Base-by-base conservation (phyloP, 2,888 invertebrate species). In the Ferdinandea cuprea region DNA sequence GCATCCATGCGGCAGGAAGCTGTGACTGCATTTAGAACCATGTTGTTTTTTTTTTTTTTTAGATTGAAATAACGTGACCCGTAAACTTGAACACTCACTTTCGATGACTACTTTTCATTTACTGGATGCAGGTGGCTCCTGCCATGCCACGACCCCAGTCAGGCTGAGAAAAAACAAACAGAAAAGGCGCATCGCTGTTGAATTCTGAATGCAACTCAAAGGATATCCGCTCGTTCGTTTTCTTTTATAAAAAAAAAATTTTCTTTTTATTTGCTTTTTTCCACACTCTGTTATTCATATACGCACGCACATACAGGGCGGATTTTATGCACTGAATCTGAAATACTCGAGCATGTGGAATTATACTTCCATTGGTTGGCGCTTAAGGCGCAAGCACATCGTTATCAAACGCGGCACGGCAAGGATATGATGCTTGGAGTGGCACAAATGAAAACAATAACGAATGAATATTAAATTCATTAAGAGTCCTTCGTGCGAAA, bases 191-290 rank as follows among this genome's bases (percentile, higher is more conserved):
- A 79, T 79, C 66, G 32, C 68, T 61, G 52, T 74, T 68, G 56
- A 61, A 58, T 59, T 61, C 46, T 74, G 66, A 73, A 74, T 79
- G 54, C 78, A 79, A 73, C 54, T 59, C 79, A 79, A 73, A 73
- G 73, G 74, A 74, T 79, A 79, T 79, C 79, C 79, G 59, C 40
- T 78, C 40, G 72, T 78, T 44, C 37, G 46, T 58, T 77, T 15
- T 11, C n/a, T 37, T 32, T n/a, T n/a, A n/a, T n/a, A n/a, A n/a
- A n/a, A n/a, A n/a, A n/a, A n/a, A n/a, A n/a, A 52, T 13, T 32
- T 4, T 32, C 19, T 35, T 30, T 21, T 28, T 58, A 15, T 3
- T 2, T 17, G 5, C 21, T 15, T 21, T n/a, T 54, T 25, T 25
- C 25, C 2, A 25, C 52, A 28, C 17, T 52, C 7, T 15, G 42